phyloP scores from a whole-genome alignment of 2,888 invertebrate genomes.

The Scaeva pyrastri region DNA sequence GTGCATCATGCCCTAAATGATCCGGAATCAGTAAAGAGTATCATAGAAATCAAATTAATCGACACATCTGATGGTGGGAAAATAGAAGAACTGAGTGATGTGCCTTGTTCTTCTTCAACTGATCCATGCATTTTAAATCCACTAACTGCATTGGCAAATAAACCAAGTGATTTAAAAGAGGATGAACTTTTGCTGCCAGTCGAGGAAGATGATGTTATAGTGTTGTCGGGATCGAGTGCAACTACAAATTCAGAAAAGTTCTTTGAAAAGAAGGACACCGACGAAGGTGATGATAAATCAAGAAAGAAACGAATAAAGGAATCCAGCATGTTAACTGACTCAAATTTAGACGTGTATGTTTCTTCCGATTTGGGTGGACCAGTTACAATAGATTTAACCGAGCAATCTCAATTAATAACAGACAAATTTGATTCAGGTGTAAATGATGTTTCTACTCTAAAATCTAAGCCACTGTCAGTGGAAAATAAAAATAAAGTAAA shows the following conservation, averaged over 20 bases:
- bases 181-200: not conserved
- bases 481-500: conserved; percentile 76
- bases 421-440: conserved; percentile 40
- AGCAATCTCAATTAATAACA: conserved; percentile 33
- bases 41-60: conserved; percentile 76
- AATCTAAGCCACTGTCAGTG: conserved; percentile 1
- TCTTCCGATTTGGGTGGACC: conserved; percentile 48
- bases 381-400: conserved; percentile 40
- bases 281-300: not conserved
- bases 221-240: not conserved
- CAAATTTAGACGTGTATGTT: conserved; percentile 49
- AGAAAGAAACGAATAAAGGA: not conserved
- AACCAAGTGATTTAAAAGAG: not conserved
- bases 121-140: not conserved
- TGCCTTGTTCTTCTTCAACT: not conserved
- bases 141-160: not conserved
- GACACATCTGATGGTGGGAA: conserved; percentile 69
- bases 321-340: not conserved
- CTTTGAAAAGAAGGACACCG: not conserved
- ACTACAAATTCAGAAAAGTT: not conserved
- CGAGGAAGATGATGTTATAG: not conserved
- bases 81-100: conserved; percentile 33
- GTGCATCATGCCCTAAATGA: conserved; percentile 78
- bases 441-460: not conserved
- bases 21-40: conserved; percentile 62